Percentiles rank a stretch among this genome's conserved stretches.
Conservation (phyloP, 2,113 vertebrate species). For the Alectura lathami region DNA sequence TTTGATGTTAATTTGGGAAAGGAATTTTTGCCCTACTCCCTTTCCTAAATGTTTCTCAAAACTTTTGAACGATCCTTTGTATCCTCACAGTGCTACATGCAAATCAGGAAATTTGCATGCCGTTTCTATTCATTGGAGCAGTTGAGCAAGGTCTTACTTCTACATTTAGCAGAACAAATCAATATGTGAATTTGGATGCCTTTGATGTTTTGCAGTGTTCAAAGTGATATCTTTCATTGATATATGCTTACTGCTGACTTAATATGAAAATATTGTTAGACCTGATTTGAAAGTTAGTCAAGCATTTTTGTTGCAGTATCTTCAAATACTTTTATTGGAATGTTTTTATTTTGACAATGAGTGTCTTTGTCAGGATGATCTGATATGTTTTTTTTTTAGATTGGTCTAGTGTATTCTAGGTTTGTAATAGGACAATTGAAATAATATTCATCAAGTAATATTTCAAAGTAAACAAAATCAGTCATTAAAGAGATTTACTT, state of each 20-base stretch:
- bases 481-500: neutral
- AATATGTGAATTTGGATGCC: neutral
- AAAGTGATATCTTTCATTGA: neutral
- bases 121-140: neutral
- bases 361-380: neutral
- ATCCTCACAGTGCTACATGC: neutral
- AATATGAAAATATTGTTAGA: neutral
- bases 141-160: neutral
- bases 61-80: neutral
- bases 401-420: neutral
- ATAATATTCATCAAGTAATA: neutral
- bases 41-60: neutral
- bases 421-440: neutral
- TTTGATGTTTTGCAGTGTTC: neutral
- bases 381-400: neutral
- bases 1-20: neutral
- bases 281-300: neutral
- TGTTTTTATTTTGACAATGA: neutral
- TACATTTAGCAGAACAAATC: neutral
- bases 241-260: neutral
- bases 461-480: neutral
- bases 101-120: neutral
- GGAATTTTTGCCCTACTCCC: neutral
- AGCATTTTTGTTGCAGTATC: neutral
- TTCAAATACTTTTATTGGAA: neutral